Evolutionary conservation across 2,888 invertebrate genomes (phyloP).

Genomic region (Blastobasis adustella): DNA sequence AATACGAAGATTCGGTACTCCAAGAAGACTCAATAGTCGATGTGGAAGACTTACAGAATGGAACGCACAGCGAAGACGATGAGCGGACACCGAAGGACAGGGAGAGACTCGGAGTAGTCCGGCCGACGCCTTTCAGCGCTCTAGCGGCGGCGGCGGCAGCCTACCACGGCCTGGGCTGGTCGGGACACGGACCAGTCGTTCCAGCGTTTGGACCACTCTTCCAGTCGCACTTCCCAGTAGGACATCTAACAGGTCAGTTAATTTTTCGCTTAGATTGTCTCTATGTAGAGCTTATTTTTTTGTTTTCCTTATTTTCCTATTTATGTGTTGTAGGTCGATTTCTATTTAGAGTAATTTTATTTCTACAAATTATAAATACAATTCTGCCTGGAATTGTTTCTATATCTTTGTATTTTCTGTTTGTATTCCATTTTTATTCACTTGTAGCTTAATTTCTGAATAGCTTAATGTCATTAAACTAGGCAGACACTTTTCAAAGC

Average conservation of each 20-base stretch:
- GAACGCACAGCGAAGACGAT: constrained; percentile 63
- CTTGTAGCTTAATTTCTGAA: too few species aligned
- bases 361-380: too few species aligned
- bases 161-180: constrained; percentile 77
- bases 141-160: constrained; percentile 82
- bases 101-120: constrained; percentile 75
- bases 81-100: constrained; percentile 50
- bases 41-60: constrained; percentile 84
- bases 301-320: too few species aligned
- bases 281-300: too few species aligned
- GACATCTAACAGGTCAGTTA: constrained; percentile 62
- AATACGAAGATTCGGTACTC: constrained; percentile 81
- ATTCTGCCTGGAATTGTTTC: too few species aligned
- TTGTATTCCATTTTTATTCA: too few species aligned
- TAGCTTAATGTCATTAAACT: too few species aligned
- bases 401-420: too few species aligned
- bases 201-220: constrained; percentile 79
- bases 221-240: constrained; percentile 77
- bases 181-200: constrained; percentile 71
- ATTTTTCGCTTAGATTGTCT: too few species aligned
- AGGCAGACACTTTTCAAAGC: too few species aligned
- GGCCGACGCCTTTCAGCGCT: constrained; percentile 84
- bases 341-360: too few species aligned
- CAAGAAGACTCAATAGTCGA: constrained; percentile 83
- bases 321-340: too few species aligned